These are phyloP conservation scores for Drosophila melanica DNA, from an alignment of 1,140 invertebrate species.

Conservation along the genomic window DNA sequence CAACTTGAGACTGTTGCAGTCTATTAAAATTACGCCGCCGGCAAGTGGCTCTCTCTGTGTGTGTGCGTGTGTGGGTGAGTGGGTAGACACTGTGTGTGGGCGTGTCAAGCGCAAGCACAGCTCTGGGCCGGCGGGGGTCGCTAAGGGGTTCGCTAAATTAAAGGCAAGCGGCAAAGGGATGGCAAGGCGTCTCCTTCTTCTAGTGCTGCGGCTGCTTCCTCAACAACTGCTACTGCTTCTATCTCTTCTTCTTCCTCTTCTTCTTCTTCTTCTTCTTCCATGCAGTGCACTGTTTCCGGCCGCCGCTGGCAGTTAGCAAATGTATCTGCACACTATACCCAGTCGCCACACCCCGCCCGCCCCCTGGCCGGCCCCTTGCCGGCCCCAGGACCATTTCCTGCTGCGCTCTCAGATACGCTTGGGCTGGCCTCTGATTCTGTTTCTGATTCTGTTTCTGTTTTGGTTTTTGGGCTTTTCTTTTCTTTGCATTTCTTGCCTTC, in stretches of 20 bases:
- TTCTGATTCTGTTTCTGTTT: constrained; percentile 45
- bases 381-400: constrained; percentile 49
- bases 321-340: constrained; percentile 21
- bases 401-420: constrained; percentile 61
- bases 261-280: constrained; percentile 43
- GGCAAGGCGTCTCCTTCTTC: constrained; percentile 21
- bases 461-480: constrained; percentile 47
- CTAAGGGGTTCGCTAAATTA: constrained; percentile 53
- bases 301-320: constrained; percentile 74
- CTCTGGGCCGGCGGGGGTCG: constrained; percentile 23
- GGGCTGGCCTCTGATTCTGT: constrained; percentile 60
- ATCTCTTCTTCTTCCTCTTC: background rate
- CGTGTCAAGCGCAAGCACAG: constrained; percentile 73
- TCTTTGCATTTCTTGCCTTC: constrained; percentile 21
- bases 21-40: constrained; percentile 75
- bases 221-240: constrained; percentile 14
- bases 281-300: constrained; percentile 74
- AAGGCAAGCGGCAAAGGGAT: constrained; percentile 48
- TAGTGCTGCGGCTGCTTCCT: constrained; percentile 28
- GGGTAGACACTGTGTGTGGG: constrained; percentile 40
- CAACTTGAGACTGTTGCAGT: constrained; percentile 78
- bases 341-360: background rate
- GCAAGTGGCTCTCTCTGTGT: constrained; percentile 52
- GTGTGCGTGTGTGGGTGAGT: constrained; percentile 21
- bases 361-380: background rate